Conservation (phyloP, 2,113 vertebrate species). For the Zosterops hypoxanthus region DNA sequence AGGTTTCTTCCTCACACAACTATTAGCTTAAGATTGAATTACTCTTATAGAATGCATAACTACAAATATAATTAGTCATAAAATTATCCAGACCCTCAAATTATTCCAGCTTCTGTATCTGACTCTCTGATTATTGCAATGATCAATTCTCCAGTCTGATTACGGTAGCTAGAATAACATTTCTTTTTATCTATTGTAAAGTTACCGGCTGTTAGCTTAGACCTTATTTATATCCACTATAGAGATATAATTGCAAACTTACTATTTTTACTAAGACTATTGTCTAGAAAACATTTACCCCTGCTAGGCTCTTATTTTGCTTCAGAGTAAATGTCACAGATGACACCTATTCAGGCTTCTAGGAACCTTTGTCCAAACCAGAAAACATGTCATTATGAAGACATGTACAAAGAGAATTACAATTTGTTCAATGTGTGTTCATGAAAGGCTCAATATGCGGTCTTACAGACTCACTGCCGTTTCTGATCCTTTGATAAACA, state of each 20-base stretch:
- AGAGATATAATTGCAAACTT: constrained; percentile 39
- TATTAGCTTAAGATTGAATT: constrained; percentile 39
- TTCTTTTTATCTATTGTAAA: constrained; percentile 42
- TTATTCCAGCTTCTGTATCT: constrained; percentile 18
- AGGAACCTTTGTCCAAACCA: constrained; percentile 6
- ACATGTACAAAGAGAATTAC: constrained; percentile 10
- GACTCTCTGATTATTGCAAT: neutral
- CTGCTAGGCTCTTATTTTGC: constrained; percentile 21
- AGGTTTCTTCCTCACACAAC: neutral
- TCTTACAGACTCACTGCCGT: constrained; percentile 2
- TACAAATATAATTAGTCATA: constrained; percentile 56
- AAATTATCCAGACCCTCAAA: constrained; percentile 53
- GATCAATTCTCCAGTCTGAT: constrained; percentile 17
- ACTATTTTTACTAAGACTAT: constrained; percentile 50
- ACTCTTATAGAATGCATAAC: constrained; percentile 28
- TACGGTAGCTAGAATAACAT: constrained; percentile 1
- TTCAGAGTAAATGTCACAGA: constrained; percentile 48
- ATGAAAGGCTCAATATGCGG: constrained; percentile 42
- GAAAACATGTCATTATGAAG: constrained; percentile 49
- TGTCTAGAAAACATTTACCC: constrained; percentile 43
- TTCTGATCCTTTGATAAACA: constrained; percentile 30
- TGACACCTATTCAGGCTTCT: constrained; percentile 24
- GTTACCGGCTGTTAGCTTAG: constrained; percentile 12
- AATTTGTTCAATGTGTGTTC: neutral
- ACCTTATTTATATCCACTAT: constrained; percentile 23